A percentile compares a stretch with the other conserved stretches of the same genome.
These are phyloP conservation scores for Orussus abietinus DNA, from an alignment of 1,140 invertebrate species.

Conservation along the genomic window DNA sequence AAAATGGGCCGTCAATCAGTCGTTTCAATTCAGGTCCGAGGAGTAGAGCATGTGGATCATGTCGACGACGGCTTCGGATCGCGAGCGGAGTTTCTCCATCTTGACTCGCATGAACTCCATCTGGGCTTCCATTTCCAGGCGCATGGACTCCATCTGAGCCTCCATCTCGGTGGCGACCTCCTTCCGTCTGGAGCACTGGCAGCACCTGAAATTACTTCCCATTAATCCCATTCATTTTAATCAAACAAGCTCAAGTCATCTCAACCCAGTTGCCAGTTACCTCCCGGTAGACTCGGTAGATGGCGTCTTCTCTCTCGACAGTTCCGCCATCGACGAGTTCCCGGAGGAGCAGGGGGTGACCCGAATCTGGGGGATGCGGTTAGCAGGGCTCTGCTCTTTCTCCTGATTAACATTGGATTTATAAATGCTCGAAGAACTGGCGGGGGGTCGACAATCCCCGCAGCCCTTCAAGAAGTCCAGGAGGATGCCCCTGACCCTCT, in stretches of 20 bases:
- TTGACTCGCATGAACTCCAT: no score
- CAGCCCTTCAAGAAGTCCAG: constrained; percentile 42
- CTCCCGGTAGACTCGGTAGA: no score
- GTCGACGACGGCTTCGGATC: constrained; percentile 33
- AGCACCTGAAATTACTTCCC: no score
- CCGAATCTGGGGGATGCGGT: constrained; percentile 26
- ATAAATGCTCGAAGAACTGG: not conserved
- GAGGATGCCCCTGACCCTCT: constrained; percentile 35
- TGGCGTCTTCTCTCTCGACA: no score
- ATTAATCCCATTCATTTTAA: not conserved
- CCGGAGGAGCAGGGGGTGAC: constrained; percentile 19
- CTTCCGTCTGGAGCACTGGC: constrained; percentile 24
- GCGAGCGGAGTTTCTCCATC: constrained; percentile 35
- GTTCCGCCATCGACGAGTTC: no score
- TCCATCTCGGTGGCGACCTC: constrained; percentile 27
- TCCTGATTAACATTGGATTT: not conserved
- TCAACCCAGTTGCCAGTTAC: no score
- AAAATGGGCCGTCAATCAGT: not conserved
- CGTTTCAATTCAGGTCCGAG: constrained; percentile 27
- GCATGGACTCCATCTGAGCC: constrained; percentile 33
- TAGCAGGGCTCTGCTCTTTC: not conserved
- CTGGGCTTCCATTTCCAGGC: no score
- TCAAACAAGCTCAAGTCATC: not conserved
- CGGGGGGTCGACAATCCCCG: constrained; percentile 32
- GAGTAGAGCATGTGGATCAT: constrained; percentile 34